These are phyloP conservation scores for Mesitornis unicolor DNA, from an alignment of 2,113 vertebrate genomes.

Conservation along the genomic window DNA sequence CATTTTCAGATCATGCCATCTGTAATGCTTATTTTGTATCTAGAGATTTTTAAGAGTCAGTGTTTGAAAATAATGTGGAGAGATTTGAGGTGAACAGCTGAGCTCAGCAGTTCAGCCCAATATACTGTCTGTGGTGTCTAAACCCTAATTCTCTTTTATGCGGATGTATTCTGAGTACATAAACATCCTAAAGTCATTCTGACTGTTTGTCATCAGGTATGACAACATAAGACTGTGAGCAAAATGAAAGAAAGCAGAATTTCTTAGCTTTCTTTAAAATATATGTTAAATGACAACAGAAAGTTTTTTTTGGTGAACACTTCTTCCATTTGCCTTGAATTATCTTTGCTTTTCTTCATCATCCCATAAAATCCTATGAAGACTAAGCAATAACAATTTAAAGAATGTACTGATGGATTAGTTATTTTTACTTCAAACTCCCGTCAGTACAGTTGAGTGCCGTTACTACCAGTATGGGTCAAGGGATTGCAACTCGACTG, in stretches of 20 bases:
- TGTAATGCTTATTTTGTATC: neutral
- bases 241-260: neutral
- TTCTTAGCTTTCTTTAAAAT: neutral
- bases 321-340: neutral
- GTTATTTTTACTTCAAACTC: neutral
- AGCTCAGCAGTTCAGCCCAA: neutral
- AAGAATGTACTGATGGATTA: neutral
- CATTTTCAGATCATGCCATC: neutral
- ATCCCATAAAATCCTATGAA: neutral
- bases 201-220: neutral
- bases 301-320: neutral
- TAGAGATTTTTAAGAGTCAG: neutral
- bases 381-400: neutral
- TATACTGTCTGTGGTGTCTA: neutral
- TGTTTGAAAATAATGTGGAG: neutral
- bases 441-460: neutral
- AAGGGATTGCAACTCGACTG: neutral
- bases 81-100: neutral
- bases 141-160: neutral
- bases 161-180: neutral
- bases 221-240: neutral
- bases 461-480: neutral
- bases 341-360: neutral
- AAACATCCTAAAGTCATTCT: neutral
- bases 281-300: neutral